Base-by-base conservation (phyloP, 2,113 vertebrate species). In the Pelmatolapia mariae region DNA sequence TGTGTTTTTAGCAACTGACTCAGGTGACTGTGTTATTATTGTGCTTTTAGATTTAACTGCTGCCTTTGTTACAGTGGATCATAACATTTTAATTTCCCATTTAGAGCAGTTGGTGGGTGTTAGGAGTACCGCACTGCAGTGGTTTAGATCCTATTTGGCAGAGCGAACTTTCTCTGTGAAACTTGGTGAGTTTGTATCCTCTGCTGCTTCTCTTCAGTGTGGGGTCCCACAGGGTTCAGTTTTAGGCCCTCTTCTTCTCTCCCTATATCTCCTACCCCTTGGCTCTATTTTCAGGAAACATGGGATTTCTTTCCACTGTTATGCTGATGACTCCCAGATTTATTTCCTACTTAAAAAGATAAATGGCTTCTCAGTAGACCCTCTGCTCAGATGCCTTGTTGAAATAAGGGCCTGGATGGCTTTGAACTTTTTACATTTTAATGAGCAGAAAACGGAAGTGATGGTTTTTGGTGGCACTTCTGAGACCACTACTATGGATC, bases 161-260 rank as follows among this genome's bases (percentile, higher is more conserved):
- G 43, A 45, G 6, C 1, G 3, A 45, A 45, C 43, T 45, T 45
- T 45, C 43, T 45, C 43, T 45, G 43, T 45, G 13, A 45, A 45
- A 45, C 43, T 45, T 0, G 3, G 6, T 2, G 43, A 45, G 13
- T 45, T 45, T 45, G 43, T 15, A 45, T 38, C 38, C 10, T 38
- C 43, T 45, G 43, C 43, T 45, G 43, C 13, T 45, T 45, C 43
- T 15, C 43, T 45, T 15, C 43, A 45, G 7, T 45, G 6, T 45
- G 43, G 2, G 13, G 13, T 45, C 43, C 6, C 13, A 45, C 13
- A 45, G 43, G 3, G 43, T 15, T 45, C 43, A 15, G 13, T 15
- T 45, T 45, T 45, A 45, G 43, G 43, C 43, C 43, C 43, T 0
- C 43, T 45, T 45, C 43, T 24, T 24, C 0, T 6, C 52, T 54